Conservation (phyloP, 2,888 invertebrate species). For the Hipparchia semele region DNA sequence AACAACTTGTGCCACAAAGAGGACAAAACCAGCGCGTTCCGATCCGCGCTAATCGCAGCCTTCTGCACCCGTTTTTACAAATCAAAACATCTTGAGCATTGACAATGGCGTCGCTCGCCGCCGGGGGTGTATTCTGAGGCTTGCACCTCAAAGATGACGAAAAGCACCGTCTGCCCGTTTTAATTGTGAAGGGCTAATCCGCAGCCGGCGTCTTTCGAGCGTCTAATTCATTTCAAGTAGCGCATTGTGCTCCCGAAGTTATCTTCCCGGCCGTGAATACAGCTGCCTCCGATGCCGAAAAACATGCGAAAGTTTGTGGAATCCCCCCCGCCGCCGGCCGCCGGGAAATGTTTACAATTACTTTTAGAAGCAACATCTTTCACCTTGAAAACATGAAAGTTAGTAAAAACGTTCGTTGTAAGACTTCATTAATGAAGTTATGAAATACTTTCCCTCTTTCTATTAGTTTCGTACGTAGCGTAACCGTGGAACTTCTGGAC, state of each 20-base stretch:
- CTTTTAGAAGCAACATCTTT: constrained; percentile 31
- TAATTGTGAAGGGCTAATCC: constrained; percentile 71
- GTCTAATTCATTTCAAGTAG: constrained; percentile 71
- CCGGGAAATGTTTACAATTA: constrained; percentile 34
- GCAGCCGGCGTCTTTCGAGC: constrained; percentile 60
- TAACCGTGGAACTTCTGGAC: constrained; percentile 46
- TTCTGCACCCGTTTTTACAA: constrained; percentile 48
- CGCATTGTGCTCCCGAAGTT: constrained; percentile 54
- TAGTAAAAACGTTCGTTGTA: constrained; percentile 20
- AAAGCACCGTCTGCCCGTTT: constrained; percentile 57
- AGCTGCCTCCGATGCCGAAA: constrained; percentile 51
- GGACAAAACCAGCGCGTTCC: constrained; percentile 36
- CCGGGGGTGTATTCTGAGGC: constrained; percentile 55
- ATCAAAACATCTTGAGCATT: constrained; percentile 55
- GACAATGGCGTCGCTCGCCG: constrained; percentile 52
- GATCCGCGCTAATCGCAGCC: constrained; percentile 40
- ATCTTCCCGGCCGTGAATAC: constrained; percentile 48
- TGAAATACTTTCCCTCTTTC: constrained; percentile 35
- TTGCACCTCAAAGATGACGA: constrained; percentile 52
- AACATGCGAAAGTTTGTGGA: constrained; percentile 33
- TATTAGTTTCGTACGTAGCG: constrained; percentile 44
- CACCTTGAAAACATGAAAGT: constrained; percentile 31
- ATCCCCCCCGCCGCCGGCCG: constrained; percentile 11
- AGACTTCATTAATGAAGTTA: constrained; percentile 28
- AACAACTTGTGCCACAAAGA: constrained; percentile 43